Evolutionary conservation across 2,888 invertebrate genomes (phyloP), one percentile per base, ranked within the genome.

Genomic region (Scelioninae gen. 1): DNA sequence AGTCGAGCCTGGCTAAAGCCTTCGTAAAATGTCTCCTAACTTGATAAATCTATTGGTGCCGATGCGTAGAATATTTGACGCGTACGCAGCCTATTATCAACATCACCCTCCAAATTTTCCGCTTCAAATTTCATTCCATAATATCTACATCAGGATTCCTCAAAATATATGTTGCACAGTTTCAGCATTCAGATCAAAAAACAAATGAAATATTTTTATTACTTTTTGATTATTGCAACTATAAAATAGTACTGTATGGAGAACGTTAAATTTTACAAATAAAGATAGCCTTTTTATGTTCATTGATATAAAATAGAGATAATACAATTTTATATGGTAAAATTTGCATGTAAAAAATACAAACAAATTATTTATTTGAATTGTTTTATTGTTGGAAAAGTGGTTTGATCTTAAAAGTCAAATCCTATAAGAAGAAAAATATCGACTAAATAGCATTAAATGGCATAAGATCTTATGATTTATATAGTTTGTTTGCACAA

Each of bases 11-110:
- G 77, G 72, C 65, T 75, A 66, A 84, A 81, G 69, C 88, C 87
- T 87, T 85, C 87, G 88, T 88, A 88, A 89, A 88, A 88, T 88
- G 86, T 88, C 88, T 87, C 86, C 51, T 65, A 71, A 86, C 86
- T 89, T 88, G 88, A 88, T 89, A 89, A 89, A 89, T 89, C 87
- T 84, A 84, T 82, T 74, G 84, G 65, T 72, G 51, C 47, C 77
- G 75, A 79, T 82, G 75, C 76, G 78, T 82, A 69, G 82, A 76
- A 78, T 84, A 84, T 81, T 75, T 78, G 74, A 69, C 69, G 69
- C 74, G 31, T 58, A 66, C 45, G 40, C 32, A 66, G 29, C 55
- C 51, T 10, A 68, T 76, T 77, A 84, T 81, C 77, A 69, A 63
- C 63, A 53, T 65, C 56, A 31, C 31, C 10, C 31, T 16, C n/a